Evolutionary conservation across 2,888 invertebrate species (phyloP).

Genomic region (Drosophila niveifrons): DNA sequence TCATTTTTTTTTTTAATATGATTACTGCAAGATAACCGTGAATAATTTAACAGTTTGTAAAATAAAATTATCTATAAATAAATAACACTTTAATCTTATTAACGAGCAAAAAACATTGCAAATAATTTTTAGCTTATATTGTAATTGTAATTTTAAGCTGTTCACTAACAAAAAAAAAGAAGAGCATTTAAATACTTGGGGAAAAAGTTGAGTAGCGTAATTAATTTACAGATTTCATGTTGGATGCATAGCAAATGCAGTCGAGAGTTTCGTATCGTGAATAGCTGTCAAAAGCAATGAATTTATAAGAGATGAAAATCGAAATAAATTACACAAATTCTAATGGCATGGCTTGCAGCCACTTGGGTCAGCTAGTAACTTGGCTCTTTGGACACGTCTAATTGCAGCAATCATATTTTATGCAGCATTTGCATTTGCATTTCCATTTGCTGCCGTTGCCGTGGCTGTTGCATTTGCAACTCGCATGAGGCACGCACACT

Average conservation of each 20-base stretch:
- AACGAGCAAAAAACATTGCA: neutral
- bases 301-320: neutral
- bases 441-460: conserved; percentile 21
- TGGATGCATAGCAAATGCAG: no score
- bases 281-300: neutral
- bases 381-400: conserved; percentile 37
- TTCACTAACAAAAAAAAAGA: neutral
- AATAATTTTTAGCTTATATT: neutral
- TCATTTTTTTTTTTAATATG: neutral
- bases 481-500: conserved; percentile 51
- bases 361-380: conserved; percentile 35
- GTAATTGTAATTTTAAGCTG: neutral
- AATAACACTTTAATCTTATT: neutral
- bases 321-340: neutral
- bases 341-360: neutral
- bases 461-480: neutral
- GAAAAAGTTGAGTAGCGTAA: no score
- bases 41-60: no score
- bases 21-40: neutral
- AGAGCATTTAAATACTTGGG: no score
- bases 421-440: conserved; percentile 57
- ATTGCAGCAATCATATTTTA: conserved; percentile 61
- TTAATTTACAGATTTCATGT: no score
- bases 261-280: no score
- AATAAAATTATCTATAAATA: neutral